A percentile compares a stretch with the other conserved stretches of the same genome.
These are phyloP conservation scores for Nymphalis urticae DNA, from an alignment of 2,888 invertebrate genomes.

Conservation along the genomic window DNA sequence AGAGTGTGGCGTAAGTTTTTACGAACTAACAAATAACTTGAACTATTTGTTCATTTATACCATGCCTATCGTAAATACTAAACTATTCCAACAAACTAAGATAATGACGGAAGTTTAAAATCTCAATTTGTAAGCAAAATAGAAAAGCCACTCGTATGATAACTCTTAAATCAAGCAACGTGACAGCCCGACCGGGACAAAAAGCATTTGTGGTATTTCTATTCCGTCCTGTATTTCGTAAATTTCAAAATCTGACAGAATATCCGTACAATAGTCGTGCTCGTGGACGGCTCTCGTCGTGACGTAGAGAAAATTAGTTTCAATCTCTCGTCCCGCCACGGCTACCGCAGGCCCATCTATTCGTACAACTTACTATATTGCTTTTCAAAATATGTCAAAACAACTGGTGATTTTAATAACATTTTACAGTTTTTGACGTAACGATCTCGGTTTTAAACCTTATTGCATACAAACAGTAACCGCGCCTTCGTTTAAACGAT, in stretches of 20 bases:
- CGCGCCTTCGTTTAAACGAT: too few species aligned
- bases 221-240: slow-evolving; percentile 42
- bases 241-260: slow-evolving; percentile 54
- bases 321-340: slow-evolving; percentile 59
- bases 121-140: slow-evolving; percentile 1
- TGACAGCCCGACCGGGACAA: slow-evolving; percentile 25
- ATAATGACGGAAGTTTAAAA: slow-evolving; percentile 15
- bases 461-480: too few species aligned
- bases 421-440: slow-evolving; percentile 11
- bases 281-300: slow-evolving; percentile 49
- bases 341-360: slow-evolving; percentile 48
- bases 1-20: slow-evolving; percentile 66
- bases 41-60: slow-evolving; percentile 58
- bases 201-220: slow-evolving; percentile 34
- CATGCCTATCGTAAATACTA: slow-evolving; percentile 37
- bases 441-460: background rate
- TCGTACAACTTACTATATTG: slow-evolving; percentile 34
- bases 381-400: slow-evolving; percentile 31
- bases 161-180: slow-evolving; percentile 30
- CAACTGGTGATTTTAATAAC: slow-evolving; percentile 11
- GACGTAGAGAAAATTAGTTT: slow-evolving; percentile 75
- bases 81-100: background rate
- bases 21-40: slow-evolving; percentile 65
- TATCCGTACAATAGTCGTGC: slow-evolving; percentile 47
- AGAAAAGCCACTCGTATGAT: slow-evolving; percentile 20